phyloP scores from a whole-genome alignment of 2,113 vertebrate genomes.

The Bos javanicus region DNA sequence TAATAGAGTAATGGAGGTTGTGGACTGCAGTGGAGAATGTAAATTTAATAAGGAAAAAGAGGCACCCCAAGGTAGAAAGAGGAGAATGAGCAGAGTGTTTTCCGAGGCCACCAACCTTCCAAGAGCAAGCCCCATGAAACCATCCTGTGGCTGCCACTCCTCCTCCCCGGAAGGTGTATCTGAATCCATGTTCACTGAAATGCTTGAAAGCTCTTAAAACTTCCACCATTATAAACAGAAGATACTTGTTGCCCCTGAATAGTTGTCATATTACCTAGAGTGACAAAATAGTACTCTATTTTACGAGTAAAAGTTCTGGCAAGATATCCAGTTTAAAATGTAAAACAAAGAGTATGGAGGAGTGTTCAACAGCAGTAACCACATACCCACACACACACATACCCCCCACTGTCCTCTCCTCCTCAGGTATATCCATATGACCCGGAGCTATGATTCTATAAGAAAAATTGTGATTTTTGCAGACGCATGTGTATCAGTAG shows the following conservation, averaged over 20 bases:
- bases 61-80: not conserved
- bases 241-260: not conserved
- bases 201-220: not conserved
- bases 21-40: not conserved
- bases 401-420: fast-evolving
- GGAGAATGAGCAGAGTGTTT: not conserved
- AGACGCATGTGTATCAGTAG: not conserved
- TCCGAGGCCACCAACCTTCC: not conserved
- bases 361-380: too few species aligned
- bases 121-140: not conserved
- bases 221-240: not conserved
- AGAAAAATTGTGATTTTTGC: not conserved
- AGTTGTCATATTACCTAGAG: not conserved
- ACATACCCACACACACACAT: not conserved
- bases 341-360: not conserved
- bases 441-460: not conserved
- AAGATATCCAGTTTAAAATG: not conserved
- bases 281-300: not conserved
- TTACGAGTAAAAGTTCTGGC: not conserved
- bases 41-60: not conserved
- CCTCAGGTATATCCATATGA: not conserved
- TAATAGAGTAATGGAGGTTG: not conserved
- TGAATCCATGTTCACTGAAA: not conserved
- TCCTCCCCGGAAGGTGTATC: not conserved
- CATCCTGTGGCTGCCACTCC: not conserved